Evolutionary conservation across 2,888 invertebrate genomes (phyloP), one percentile per base, ranked within the genome.

Genomic region (Idaea straminata): DNA sequence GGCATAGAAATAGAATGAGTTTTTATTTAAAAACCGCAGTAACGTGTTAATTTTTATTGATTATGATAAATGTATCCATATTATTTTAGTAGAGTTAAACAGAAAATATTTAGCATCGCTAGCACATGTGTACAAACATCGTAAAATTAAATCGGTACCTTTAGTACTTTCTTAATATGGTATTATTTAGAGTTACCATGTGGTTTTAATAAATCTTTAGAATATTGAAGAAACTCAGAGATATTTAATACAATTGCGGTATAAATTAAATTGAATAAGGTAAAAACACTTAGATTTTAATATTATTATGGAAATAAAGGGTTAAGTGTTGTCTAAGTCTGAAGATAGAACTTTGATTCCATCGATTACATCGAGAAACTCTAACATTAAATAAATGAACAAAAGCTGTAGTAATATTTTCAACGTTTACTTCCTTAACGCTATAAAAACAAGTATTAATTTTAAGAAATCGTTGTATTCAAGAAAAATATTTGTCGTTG

Each of bases 101-200:
- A 70, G 67, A 69, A 74, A 75, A 71, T 74, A 77, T 81, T 81
- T 72, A 76, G 72, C 74, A 75, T 76, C 74, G 72, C 76, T 77
- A 65, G 62, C 73, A 72, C 80, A 83, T 76, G 79, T 90, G 88
- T 81, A 85, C 80, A 89, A 90, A 88, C 90, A 88, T 81, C 81
- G 77, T 88, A 79, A 86, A 86, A 75, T 66, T 15, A 70, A 75
- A 81, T 78, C 76, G 72, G 76, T 76, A 72, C 73, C 61, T 79
- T 74, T 78, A 73, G 76, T 69, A 74, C 69, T 79, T 74, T 69
- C 69, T 62, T 69, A 66, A 69, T 61, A 67, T 66, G 62, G 71
- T 71, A 68, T 70, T 75, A 72, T 64, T 38, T 35, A 70, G 78
- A 78, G 72, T 66, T 72, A 74, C 77, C 89, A 90, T 79, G 83